These are phyloP conservation scores for Drosophila recens DNA, from an alignment of 2,888 invertebrate genomes.

Conservation along the genomic window DNA sequence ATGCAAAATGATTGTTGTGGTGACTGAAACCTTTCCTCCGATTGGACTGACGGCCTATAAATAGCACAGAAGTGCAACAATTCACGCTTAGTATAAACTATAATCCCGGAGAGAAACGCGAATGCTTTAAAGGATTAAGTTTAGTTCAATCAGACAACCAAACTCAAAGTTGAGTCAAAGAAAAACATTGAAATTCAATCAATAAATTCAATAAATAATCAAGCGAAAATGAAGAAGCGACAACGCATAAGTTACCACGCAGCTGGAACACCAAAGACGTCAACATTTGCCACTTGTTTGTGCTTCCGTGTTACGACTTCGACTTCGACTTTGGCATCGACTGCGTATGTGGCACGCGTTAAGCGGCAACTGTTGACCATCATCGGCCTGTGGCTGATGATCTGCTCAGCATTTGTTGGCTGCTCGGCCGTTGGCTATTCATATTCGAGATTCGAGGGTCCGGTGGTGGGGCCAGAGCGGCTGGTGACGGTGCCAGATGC, in stretches of 20 bases:
- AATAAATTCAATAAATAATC: no score
- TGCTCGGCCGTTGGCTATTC: conserved; percentile 87
- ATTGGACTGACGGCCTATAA: conserved; percentile 63
- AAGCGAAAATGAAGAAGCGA: conserved; percentile 62
- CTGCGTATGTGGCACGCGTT: conserved; percentile 48
- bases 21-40: conserved; percentile 39
- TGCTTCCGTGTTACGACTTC: conserved; percentile 70
- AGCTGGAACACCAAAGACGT: conserved; percentile 36
- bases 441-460: conserved; percentile 90
- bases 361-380: conserved; percentile 30
- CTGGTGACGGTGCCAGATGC: conserved; percentile 81
- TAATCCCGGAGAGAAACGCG: conserved; percentile 38
- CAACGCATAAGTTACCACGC: conserved; percentile 51
- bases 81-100: conserved; percentile 76
- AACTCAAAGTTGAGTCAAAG: neutral
- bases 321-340: conserved; percentile 12
- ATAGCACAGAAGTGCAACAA: conserved; percentile 78
- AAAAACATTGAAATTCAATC: conserved; percentile 38
- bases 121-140: conserved; percentile 2
- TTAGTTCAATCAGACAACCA: neutral
- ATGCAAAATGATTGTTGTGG: conserved; percentile 45
- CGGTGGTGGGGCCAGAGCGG: conserved; percentile 88
- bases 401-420: conserved; percentile 44
- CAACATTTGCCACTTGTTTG: conserved; percentile 47
- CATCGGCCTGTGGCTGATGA: conserved; percentile 41